Conservation (phyloP, 2,888 invertebrate species). For the Leptodirus hochenwartii region DNA sequence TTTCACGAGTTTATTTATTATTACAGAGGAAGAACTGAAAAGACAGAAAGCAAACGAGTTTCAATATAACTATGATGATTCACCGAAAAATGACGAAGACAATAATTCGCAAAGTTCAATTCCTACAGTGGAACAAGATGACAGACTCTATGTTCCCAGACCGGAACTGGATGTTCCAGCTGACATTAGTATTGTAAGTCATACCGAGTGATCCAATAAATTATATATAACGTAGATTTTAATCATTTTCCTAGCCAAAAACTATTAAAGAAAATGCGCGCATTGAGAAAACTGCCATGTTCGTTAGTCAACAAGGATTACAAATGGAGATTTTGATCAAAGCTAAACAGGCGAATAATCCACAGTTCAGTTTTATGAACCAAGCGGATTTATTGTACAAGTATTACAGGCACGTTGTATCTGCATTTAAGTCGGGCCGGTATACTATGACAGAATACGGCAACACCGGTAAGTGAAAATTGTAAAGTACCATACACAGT, state of each 20-base stretch:
- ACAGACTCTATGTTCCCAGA: slow-evolving; percentile 59
- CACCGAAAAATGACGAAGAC: slow-evolving; percentile 26
- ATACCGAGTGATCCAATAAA: neutral
- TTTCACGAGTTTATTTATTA: too few species aligned
- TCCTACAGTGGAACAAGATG: slow-evolving; percentile 36
- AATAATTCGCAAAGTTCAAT: slow-evolving; percentile 24
- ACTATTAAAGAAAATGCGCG: slow-evolving; percentile 78
- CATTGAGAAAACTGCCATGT: slow-evolving; percentile 85
- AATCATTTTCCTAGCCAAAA: slow-evolving; percentile 46
- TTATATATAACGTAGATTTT: slow-evolving; percentile 2
- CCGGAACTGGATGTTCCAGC: slow-evolving; percentile 56
- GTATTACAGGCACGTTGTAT: slow-evolving; percentile 68
- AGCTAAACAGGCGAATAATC: slow-evolving; percentile 87
- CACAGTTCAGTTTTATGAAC: slow-evolving; percentile 84
- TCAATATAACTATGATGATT: slow-evolving; percentile 53
- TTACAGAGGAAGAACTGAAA: slow-evolving; percentile 81
- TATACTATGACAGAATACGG: slow-evolving; percentile 27
- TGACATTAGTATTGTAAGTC: slow-evolving; percentile 49
- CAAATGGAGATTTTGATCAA: slow-evolving; percentile 99
- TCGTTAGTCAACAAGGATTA: slow-evolving; percentile 75
- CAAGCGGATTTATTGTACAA: slow-evolving; percentile 68
- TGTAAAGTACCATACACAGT: too few species aligned
- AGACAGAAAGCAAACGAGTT: slow-evolving; percentile 59
- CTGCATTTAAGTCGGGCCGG: slow-evolving; percentile 47
- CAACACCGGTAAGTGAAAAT: too few species aligned